These are phyloP conservation scores for Brachyopa scutellaris DNA, from an alignment of 2,888 invertebrate species.

Conservation along the genomic window DNA sequence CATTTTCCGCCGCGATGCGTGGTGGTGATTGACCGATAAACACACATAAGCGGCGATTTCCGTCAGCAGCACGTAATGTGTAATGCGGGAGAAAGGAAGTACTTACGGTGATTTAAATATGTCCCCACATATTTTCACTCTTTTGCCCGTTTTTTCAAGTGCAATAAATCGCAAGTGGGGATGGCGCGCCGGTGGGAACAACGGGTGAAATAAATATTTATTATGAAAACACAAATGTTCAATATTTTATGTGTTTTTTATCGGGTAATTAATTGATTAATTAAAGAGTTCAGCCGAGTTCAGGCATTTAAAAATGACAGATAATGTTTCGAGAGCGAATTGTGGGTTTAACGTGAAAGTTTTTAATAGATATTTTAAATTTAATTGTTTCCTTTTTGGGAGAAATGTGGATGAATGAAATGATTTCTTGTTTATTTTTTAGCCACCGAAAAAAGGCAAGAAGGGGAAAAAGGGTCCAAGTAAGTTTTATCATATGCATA, in stretches of 20 bases:
- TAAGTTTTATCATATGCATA: no score
- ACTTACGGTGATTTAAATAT: constrained; percentile 62
- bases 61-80: constrained; percentile 30
- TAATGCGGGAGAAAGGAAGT: constrained; percentile 40
- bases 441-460: constrained; percentile 81
- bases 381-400: neutral
- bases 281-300: constrained; percentile 72
- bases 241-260: constrained; percentile 55
- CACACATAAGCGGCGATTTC: constrained; percentile 22
- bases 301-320: constrained; percentile 31
- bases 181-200: constrained; percentile 37
- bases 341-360: neutral
- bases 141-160: constrained; percentile 11
- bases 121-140: constrained; percentile 45
- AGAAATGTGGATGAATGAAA: neutral
- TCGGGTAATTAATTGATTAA: constrained; percentile 74
- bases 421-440: constrained; percentile 64
- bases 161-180: constrained; percentile 64
- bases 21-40: constrained; percentile 70
- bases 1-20: neutral
- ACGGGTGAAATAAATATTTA: constrained; percentile 65
- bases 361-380: neutral
- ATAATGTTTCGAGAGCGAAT: constrained; percentile 20
- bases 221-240: constrained; percentile 66
- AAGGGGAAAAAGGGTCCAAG: constrained; percentile 80